Conservation (phyloP, 2,113 vertebrate genomes). For the Cryptotis parvus region DNA sequence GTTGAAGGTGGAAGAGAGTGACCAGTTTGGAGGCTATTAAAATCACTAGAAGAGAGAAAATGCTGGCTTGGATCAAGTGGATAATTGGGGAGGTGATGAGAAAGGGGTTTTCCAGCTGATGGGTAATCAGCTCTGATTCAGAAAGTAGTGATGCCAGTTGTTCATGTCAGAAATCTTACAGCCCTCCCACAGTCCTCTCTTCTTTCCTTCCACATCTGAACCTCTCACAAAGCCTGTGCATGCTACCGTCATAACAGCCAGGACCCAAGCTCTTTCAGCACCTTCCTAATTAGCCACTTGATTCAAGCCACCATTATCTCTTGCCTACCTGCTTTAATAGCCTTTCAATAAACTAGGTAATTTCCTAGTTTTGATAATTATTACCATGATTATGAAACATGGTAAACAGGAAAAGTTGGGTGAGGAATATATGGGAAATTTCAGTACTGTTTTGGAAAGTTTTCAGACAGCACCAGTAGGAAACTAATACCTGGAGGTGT, state of each 20-base stretch:
- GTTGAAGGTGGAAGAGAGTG: slow-evolving; percentile 24
- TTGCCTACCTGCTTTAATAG: slow-evolving; percentile 18
- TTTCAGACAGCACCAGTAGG: slow-evolving; percentile 2
- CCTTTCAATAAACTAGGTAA: slow-evolving; percentile 48
- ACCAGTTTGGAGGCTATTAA: slow-evolving; percentile 48
- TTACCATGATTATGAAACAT: slow-evolving; percentile 20
- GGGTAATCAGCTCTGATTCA: neutral
- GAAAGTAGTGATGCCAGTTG: neutral
- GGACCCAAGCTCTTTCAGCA: slow-evolving; percentile 11
- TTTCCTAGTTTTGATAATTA: slow-evolving; percentile 40
- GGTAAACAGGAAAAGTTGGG: slow-evolving; percentile 25
- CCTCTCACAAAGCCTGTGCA: neutral
- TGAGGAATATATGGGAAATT: neutral
- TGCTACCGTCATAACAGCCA: neutral
- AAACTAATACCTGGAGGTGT: slow-evolving; percentile 31
- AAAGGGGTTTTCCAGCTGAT: slow-evolving; percentile 33
- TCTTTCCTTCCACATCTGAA: neutral
- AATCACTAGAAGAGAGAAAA: slow-evolving; percentile 35
- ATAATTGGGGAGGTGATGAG: slow-evolving; percentile 39
- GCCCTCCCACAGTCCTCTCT: neutral
- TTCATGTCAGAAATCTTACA: slow-evolving; percentile 9
- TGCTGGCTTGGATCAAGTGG: neutral
- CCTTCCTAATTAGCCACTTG: slow-evolving; percentile 38
- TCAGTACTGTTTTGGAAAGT: slow-evolving; percentile 47
- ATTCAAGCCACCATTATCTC: slow-evolving; percentile 2